phyloP scores from a whole-genome alignment of 2,888 invertebrate genomes.

The Polia nebulosa region DNA sequence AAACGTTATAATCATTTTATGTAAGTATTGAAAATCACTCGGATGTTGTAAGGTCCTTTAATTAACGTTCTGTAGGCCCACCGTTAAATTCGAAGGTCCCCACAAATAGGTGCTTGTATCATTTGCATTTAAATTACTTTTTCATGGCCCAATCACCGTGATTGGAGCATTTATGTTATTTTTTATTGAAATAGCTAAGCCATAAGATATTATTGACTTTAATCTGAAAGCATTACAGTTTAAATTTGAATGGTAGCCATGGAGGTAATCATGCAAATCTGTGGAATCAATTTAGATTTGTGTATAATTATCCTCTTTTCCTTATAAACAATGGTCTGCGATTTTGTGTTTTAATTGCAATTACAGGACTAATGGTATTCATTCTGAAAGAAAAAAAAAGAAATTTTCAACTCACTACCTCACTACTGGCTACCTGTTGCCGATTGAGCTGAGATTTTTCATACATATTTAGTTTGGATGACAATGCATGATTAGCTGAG shows the following conservation, averaged over 20 bases:
- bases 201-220: conserved; percentile 42
- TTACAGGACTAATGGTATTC: too few species aligned
- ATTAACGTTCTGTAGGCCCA: conserved; percentile 16
- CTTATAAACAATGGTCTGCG: neutral
- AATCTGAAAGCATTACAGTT: neutral
- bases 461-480: too few species aligned
- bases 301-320: neutral
- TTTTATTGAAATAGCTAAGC: conserved; percentile 38
- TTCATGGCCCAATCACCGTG: conserved; percentile 63
- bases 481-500: too few species aligned
- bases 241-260: conserved; percentile 4
- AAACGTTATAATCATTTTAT: too few species aligned
- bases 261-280: conserved; percentile 15
- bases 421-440: too few species aligned
- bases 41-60: conserved; percentile 16
- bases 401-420: too few species aligned
- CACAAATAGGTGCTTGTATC: conserved; percentile 34
- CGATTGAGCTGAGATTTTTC: too few species aligned
- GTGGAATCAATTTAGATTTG: conserved; percentile 7
- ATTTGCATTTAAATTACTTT: conserved; percentile 77
- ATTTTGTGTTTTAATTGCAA: neutral
- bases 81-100: conserved; percentile 32
- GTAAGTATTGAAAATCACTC: neutral
- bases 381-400: too few species aligned
- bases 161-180: conserved; percentile 63